Conservation (phyloP, 2,797 vertebrate genomes). For the Falco biarmicus region DNA sequence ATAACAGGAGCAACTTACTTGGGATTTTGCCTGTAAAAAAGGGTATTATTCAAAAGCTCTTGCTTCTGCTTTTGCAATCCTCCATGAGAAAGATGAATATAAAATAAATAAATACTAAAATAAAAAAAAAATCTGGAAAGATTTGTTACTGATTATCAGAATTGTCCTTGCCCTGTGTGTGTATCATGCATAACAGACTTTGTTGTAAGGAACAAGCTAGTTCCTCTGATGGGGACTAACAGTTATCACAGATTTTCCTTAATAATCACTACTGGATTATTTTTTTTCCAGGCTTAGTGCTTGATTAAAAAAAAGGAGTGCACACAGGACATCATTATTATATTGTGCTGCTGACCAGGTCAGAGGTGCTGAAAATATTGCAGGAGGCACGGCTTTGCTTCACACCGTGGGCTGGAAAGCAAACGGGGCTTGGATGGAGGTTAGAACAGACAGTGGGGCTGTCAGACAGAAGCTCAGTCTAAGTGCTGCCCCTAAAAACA, state of each 20-base stretch:
- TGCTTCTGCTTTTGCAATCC: background rate
- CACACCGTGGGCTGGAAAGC: accelerated
- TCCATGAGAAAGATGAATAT: background rate
- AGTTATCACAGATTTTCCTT: background rate
- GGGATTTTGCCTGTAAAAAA: background rate
- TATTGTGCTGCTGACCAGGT: accelerated
- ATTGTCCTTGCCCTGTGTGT: background rate
- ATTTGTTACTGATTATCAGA: background rate
- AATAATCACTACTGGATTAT: background rate
- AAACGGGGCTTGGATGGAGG: background rate
- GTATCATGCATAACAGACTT: background rate
- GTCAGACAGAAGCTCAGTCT: background rate
- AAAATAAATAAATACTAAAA: too few relatives aligned
- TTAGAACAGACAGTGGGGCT: background rate
- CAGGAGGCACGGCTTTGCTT: background rate
- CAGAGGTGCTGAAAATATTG: background rate
- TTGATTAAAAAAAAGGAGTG: background rate
- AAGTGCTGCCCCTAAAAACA: background rate
- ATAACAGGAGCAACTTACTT: background rate
- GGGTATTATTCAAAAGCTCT: background rate
- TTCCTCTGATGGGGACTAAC: background rate
- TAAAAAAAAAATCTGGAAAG: background rate
- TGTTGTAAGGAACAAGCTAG: background rate
- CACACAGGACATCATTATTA: background rate
- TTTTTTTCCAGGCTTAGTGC: background rate